phyloP scores from a whole-genome alignment of 2,888 invertebrate species.

The Zygothrica quintamaculata region DNA sequence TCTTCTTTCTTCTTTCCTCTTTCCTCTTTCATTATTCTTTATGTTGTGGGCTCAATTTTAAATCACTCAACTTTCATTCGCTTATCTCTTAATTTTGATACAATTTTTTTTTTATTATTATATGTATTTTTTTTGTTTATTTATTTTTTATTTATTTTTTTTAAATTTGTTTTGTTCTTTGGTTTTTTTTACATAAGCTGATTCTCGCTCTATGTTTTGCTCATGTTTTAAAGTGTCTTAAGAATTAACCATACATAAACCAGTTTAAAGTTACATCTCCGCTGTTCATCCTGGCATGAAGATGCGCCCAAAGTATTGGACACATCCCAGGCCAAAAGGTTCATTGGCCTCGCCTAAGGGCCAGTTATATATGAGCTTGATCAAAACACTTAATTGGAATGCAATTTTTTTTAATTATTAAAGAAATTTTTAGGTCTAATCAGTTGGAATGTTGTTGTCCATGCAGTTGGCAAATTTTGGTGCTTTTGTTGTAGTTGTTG shows the following conservation, averaged over 20 bases:
- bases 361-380: constrained; percentile 21
- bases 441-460: too few relatives aligned
- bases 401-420: constrained; percentile 22
- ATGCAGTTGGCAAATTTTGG: too few relatives aligned
- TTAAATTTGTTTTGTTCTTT: constrained; percentile 2
- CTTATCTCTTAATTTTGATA: too few relatives aligned
- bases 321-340: constrained; percentile 17
- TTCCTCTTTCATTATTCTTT: constrained; percentile 36
- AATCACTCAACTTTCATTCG: constrained; percentile 75
- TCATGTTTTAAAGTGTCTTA: constrained; percentile 22
- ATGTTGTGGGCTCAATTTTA: constrained; percentile 68
- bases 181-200: constrained; percentile 46
- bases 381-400: constrained; percentile 44
- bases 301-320: too few relatives aligned
- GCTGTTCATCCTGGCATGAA: constrained; percentile 53
- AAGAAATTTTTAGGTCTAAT: not conserved
- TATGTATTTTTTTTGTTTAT: constrained; percentile 9
- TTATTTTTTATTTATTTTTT: constrained; percentile 6
- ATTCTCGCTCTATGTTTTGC: constrained; percentile 18
- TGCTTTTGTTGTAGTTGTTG: constrained; percentile 50
- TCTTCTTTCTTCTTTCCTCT: constrained; percentile 14
- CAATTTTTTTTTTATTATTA: constrained; percentile 9
- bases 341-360: constrained; percentile 39
- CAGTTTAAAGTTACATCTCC: constrained; percentile 53
- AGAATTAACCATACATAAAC: constrained; percentile 56